Evolutionary conservation across 2,113 vertebrate species (phyloP).

Genomic region (Protomyctophum bolini): DNA sequence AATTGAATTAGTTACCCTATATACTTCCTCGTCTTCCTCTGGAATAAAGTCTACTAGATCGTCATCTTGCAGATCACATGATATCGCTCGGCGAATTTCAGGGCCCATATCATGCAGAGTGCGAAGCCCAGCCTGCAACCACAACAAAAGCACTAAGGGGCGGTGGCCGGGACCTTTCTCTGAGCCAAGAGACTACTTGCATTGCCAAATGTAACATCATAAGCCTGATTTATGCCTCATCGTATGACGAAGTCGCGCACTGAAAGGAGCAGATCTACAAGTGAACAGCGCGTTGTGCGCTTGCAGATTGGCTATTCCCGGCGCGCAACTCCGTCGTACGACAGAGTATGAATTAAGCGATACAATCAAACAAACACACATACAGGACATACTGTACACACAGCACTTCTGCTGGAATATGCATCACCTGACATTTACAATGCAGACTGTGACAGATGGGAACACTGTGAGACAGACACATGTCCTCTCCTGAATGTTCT

Average conservation of each 20-base stretch:
- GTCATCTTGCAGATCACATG: constrained; percentile 99
- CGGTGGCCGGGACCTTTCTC: constrained; percentile 50
- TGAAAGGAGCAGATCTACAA: not conserved
- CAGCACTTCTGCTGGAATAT: constrained; percentile 34
- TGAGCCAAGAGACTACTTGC: constrained; percentile 41
- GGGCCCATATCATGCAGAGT: constrained; percentile 99
- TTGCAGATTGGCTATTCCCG: too few species aligned
- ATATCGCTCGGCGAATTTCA: constrained; percentile 99
- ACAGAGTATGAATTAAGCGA: too few species aligned
- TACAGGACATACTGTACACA: constrained; percentile 23
- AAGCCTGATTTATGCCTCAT: too few species aligned
- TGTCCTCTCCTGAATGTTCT: constrained; percentile 57
- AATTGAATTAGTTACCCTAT: constrained; percentile 90
- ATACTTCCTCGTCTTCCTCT: constrained; percentile 96
- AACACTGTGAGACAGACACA: constrained; percentile 67
- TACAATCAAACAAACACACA: constrained; percentile 60
- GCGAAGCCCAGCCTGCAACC: constrained; percentile 97
- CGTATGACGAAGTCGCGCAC: too few species aligned
- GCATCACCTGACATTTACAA: constrained; percentile 64
- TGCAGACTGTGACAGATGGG: constrained; percentile 69
- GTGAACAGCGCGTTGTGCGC: not conserved
- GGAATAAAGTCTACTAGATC: constrained; percentile 94
- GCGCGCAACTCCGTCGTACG: too few species aligned
- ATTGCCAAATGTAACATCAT: constrained; percentile 43
- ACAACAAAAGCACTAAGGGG: constrained; percentile 82